Conservation (phyloP, 2,888 invertebrate species). For the Bursaphelenchus okinawaensis region DNA sequence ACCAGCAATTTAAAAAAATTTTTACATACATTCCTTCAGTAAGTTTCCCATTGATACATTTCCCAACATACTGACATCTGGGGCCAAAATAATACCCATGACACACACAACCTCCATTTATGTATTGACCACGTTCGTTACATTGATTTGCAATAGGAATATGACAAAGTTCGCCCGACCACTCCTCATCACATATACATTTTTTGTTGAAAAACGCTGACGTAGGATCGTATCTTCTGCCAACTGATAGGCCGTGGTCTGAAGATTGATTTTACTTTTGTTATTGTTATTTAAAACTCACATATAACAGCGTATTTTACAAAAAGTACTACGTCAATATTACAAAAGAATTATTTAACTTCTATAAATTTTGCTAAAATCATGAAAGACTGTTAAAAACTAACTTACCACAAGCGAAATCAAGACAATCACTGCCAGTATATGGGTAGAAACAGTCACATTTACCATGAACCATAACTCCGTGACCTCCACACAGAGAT, state of each 20-base stretch:
- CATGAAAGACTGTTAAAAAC: too few species aligned
- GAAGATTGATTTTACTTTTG: too few species aligned
- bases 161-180: constrained; percentile 48
- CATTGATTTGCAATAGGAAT: constrained; percentile 47
- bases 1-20: too few species aligned
- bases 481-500: not conserved
- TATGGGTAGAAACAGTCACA: constrained; percentile 35
- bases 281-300: too few species aligned
- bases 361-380: not conserved
- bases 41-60: constrained; percentile 40
- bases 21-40: constrained; percentile 36
- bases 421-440: constrained; percentile 38
- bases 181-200: constrained; percentile 44
- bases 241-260: constrained; percentile 45
- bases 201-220: constrained; percentile 37
- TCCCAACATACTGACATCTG: constrained; percentile 47
- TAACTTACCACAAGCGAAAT: constrained; percentile 47
- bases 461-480: not conserved
- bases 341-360: too few species aligned
- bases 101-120: constrained; percentile 41
- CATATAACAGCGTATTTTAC: too few species aligned
- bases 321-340: too few species aligned
- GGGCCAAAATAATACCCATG: constrained; percentile 50
- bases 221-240: constrained; percentile 44
- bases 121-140: constrained; percentile 48